Percentiles rank a stretch among this genome's conserved stretches.
Evolutionary conservation across 2,888 invertebrate species (phyloP).

Genomic region (Cheilosia soror): DNA sequence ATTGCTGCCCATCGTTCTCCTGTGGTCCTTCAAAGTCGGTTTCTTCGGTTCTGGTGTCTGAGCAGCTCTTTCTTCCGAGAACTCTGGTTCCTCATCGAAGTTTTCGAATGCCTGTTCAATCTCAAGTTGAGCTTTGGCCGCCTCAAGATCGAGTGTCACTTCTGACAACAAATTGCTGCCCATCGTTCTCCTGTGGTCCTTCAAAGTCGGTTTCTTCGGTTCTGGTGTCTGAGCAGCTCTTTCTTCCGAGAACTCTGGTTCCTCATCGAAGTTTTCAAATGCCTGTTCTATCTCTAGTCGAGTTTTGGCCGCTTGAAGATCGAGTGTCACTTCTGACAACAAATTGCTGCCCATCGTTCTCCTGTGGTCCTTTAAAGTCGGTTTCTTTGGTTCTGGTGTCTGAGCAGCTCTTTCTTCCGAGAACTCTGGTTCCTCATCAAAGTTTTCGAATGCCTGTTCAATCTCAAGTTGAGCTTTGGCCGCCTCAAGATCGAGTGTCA

Average conservation of each 20-base stretch:
- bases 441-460: conserved; percentile 21
- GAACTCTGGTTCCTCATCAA: conserved; percentile 33
- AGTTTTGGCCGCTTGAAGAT: conserved; percentile 33
- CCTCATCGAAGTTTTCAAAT: conserved; percentile 39
- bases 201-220: not conserved
- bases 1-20: conserved; percentile 16
- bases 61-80: not conserved
- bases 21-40: not conserved
- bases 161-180: conserved; percentile 2
- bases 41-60: conserved; percentile 42
- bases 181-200: conserved; percentile 32
- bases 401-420: not conserved
- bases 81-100: conserved; percentile 35
- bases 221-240: conserved; percentile 15
- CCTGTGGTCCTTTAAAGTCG: not conserved
- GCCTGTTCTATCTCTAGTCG: conserved; percentile 23
- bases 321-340: not conserved
- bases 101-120: conserved; percentile 48
- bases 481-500: conserved; percentile 10
- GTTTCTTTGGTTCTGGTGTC: conserved; percentile 27
- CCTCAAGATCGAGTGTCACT: conserved; percentile 19
- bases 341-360: conserved; percentile 23
- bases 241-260: conserved; percentile 1
- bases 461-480: conserved; percentile 8
- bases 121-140: conserved; percentile 28